These are phyloP conservation scores for Cheilosia impressa DNA, from an alignment of 2,888 invertebrate genomes.

Conservation along the genomic window DNA sequence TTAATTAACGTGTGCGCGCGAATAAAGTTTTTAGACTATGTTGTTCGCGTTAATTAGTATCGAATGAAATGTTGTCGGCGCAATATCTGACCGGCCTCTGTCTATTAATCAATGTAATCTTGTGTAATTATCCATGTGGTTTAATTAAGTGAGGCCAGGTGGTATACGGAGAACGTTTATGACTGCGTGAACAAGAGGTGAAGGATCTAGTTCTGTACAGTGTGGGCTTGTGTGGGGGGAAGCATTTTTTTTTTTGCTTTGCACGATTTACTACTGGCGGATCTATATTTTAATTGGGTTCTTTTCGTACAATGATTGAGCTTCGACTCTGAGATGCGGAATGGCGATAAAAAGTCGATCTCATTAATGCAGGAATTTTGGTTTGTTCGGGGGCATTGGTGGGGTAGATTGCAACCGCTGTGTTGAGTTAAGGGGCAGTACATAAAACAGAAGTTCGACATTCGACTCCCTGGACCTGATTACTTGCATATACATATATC, in stretches of 20 bases:
- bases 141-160: slow-evolving; percentile 75
- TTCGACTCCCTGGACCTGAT: too few species aligned
- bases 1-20: slow-evolving; percentile 74
- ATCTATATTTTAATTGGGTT: slow-evolving; percentile 66
- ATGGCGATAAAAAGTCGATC: not conserved
- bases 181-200: slow-evolving; percentile 32
- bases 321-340: not conserved
- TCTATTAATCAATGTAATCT: slow-evolving; percentile 75
- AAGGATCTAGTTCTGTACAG: slow-evolving; percentile 37
- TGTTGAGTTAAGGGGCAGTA: too few species aligned
- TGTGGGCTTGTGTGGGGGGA: not conserved
- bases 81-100: slow-evolving; percentile 74
- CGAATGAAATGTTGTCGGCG: slow-evolving; percentile 75
- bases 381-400: not conserved
- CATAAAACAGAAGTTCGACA: too few species aligned
- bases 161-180: slow-evolving; percentile 45
- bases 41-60: slow-evolving; percentile 75
- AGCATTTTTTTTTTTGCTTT: not conserved
- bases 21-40: slow-evolving; percentile 70
- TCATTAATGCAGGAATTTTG: not conserved
- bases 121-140: slow-evolving; percentile 74
- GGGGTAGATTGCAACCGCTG: too few species aligned
- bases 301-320: slow-evolving; percentile 38
- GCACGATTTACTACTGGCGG: slow-evolving; percentile 51
- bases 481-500: too few species aligned